Evolutionary conservation across 2,797 vertebrate genomes (phyloP), one percentile per base, ranked within the genome.

Genomic region (Danio albolineatus): DNA sequence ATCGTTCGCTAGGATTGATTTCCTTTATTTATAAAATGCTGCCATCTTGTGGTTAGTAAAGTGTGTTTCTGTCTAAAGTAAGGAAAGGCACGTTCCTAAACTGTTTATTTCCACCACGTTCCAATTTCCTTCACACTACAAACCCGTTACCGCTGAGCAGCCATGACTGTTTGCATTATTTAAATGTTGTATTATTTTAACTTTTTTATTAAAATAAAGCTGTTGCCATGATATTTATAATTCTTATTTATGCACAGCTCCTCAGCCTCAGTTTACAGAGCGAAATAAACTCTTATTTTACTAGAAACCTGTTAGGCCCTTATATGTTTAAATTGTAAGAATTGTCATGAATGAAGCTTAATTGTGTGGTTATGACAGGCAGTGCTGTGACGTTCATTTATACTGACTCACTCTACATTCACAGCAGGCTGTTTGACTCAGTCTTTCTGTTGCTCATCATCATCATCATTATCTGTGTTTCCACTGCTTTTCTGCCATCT

Each of bases 11-110:
- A 43, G 9, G 13, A 2, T 28, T 3, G 21, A n/a, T 48, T 57
- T 59, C 19, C 46, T 66, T 19, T 62, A 19, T 53, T 72, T 71
- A 28, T 78, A 43, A 28, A 48, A 9, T 51, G 54, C 79, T 81
- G 65, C 61, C 76, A 74, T 74, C 84, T 79, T 64, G 75, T 79
- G 84, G 51, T 7, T 7, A 38, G 1, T 28, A 28, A 28, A 28
- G 28, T 28, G 3, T 28, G 28, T 28, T 28, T 28, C 28, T 28
- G 28, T 28, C 28, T 28, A 3, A 28, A 28, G 28, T 28, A 28
- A 28, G 28, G 28, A 28, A 28, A 28, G 28, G 28, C 28, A 14
- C 44, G n/a, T 43, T 57, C n/a, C 16, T 9, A 1, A 4, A 57
- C 13, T 10, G 5, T n/a, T 0, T 41, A 9, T 12, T 41, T 17